phyloP scores from a whole-genome alignment of 2,888 invertebrate genomes.

The Drosophila atripex region DNA sequence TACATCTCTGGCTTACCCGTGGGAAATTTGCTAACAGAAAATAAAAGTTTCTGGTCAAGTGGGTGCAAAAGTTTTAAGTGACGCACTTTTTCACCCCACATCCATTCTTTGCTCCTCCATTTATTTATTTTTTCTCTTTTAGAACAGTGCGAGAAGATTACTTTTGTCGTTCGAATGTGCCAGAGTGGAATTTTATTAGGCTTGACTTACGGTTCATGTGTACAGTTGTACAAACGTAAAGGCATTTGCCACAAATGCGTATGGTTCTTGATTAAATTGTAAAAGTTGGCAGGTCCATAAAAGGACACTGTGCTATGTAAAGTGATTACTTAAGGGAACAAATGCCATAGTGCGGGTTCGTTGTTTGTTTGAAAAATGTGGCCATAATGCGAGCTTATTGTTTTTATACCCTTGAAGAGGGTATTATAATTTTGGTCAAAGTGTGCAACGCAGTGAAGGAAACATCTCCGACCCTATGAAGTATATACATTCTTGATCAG shows the following conservation, averaged over 20 bases:
- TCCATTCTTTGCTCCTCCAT: not conserved
- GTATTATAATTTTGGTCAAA: too few relatives aligned
- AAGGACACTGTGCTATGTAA: constrained; percentile 7
- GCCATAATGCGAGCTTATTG: not conserved
- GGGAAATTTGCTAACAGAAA: constrained; percentile 78
- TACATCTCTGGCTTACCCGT: constrained; percentile 56
- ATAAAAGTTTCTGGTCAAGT: constrained; percentile 79
- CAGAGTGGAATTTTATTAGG: constrained; percentile 66
- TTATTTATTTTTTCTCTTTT: constrained; percentile 2
- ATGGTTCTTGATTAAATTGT: constrained; percentile 56
- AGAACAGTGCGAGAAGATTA: constrained; percentile 37
- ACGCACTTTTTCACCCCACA: constrained; percentile 67
- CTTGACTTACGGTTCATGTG: constrained; percentile 50
- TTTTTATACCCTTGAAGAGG: too few relatives aligned
- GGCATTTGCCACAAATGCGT: constrained; percentile 27
- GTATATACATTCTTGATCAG: too few relatives aligned
- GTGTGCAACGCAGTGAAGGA: too few relatives aligned
- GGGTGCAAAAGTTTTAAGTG: constrained; percentile 80
- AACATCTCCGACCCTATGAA: too few relatives aligned
- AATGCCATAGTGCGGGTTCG: not conserved
- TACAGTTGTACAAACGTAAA: constrained; percentile 16
- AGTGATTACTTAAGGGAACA: constrained; percentile 7
- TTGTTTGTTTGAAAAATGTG: not conserved
- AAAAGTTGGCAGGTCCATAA: not conserved
- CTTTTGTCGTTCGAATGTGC: constrained; percentile 52